Evolutionary conservation across 1,140 invertebrate species (phyloP).

Genomic region (Penaeus chinensis): DNA sequence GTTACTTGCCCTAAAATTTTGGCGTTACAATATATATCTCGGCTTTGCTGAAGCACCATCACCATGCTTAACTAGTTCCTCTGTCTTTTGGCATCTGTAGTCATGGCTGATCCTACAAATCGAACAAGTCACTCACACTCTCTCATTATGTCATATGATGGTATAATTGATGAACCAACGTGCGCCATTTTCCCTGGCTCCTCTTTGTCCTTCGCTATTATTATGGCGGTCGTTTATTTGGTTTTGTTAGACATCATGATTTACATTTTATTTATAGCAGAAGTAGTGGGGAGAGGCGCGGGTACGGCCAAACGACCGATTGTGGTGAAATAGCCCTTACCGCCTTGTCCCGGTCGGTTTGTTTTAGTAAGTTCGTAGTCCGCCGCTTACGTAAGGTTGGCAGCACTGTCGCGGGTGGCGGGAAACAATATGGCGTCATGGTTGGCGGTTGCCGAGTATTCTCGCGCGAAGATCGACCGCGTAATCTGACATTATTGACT

Average conservation of each 20-base stretch:
- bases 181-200: slow-evolving; percentile 38
- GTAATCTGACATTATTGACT: slow-evolving; percentile 61
- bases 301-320: neutral
- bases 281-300: slow-evolving; percentile 24
- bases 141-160: slow-evolving; percentile 19
- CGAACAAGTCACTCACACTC: neutral
- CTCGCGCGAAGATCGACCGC: slow-evolving; percentile 54
- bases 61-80: too few relatives aligned
- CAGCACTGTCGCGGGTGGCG: slow-evolving; percentile 36
- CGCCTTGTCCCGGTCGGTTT: neutral
- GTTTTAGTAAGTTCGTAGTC: neutral
- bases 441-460: slow-evolving; percentile 53
- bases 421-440: slow-evolving; percentile 59
- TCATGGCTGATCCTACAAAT: neutral
- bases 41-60: too few relatives aligned
- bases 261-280: slow-evolving; percentile 61
- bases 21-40: too few relatives aligned
- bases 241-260: slow-evolving; percentile 61
- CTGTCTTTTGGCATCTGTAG: too few relatives aligned
- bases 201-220: slow-evolving; percentile 53
- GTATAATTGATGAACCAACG: slow-evolving; percentile 10
- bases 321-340: neutral
- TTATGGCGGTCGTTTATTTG: slow-evolving; percentile 62
- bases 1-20: too few relatives aligned
- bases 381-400: slow-evolving; percentile 22